Conservation (phyloP, 1,140 invertebrate species). For the Sitophilus oryzae region DNA sequence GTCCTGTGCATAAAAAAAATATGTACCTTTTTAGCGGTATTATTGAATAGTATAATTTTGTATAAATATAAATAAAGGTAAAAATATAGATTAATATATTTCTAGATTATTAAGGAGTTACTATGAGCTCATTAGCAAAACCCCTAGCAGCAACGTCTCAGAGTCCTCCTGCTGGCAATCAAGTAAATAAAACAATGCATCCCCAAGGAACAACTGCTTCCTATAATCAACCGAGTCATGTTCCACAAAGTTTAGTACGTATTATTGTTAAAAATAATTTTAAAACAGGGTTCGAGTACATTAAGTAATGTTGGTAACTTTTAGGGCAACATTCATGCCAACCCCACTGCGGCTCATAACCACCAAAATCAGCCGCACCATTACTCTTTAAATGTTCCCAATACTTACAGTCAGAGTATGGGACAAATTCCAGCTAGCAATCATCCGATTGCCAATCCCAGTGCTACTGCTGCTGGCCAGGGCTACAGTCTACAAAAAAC, state of each 20-base stretch:
- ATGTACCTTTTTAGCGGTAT: no score
- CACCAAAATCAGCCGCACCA: slow-evolving; percentile 29
- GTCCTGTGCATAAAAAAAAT: no score
- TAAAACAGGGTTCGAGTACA: no score
- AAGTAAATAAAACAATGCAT: slow-evolving; percentile 32
- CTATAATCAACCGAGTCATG: slow-evolving; percentile 30
- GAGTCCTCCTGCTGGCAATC: slow-evolving; percentile 26
- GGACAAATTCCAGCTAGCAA: slow-evolving; percentile 28
- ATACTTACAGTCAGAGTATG: slow-evolving; percentile 19
- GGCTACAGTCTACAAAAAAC: slow-evolving; percentile 22
- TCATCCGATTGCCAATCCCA: slow-evolving; percentile 28
- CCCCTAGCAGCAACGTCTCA: slow-evolving; percentile 48
- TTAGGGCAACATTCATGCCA: slow-evolving; percentile 17
- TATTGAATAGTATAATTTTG: no score
- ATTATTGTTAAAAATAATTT: no score
- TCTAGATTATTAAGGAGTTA: slow-evolving; percentile 5
- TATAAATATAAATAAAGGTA: no score
- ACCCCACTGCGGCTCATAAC: slow-evolving; percentile 24
- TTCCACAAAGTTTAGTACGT: slow-evolving; percentile 26
- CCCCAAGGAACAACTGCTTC: slow-evolving; percentile 26
- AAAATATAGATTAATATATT: no score
- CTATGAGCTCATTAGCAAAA: slow-evolving; percentile 54
- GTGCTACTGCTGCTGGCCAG: slow-evolving; percentile 14
- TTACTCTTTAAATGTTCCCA: slow-evolving; percentile 30
- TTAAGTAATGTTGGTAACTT: neutral